Conservation (phyloP, 2,113 vertebrate genomes). For the Cyanoramphus novaezelandiae region DNA sequence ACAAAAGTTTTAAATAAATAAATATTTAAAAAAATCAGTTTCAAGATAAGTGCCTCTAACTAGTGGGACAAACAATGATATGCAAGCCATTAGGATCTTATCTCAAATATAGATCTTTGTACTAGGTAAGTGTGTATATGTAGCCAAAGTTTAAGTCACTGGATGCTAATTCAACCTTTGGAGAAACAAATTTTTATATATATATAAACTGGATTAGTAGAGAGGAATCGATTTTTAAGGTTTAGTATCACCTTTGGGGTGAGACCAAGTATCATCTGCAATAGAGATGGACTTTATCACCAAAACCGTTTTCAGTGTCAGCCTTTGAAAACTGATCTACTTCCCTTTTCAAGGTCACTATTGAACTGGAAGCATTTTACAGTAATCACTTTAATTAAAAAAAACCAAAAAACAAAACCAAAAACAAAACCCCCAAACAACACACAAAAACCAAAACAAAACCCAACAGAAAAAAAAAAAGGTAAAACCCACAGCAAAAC, state of each 20-base stretch:
- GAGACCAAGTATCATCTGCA: not conserved
- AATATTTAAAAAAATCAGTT: not conserved
- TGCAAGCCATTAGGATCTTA: not conserved
- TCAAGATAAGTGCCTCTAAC: not conserved
- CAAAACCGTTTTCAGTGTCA: not conserved
- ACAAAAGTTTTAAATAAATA: not conserved
- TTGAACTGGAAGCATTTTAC: not conserved
- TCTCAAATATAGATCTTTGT: not conserved
- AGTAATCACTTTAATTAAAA: not conserved
- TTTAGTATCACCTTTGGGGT: not conserved
- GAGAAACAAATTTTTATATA: not conserved
- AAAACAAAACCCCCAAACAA: not conserved
- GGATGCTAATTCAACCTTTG: not conserved
- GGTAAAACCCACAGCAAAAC: not conserved
- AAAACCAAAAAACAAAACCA: not conserved
- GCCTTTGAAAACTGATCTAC: not conserved
- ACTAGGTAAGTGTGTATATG: too few species aligned
- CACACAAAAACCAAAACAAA: not conserved
- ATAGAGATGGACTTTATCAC: not conserved
- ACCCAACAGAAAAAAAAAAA: not conserved
- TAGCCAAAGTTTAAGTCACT: not conserved
- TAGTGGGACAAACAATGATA: not conserved
- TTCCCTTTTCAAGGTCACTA: not conserved
- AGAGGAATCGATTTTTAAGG: not conserved
- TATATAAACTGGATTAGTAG: not conserved